A percentile compares a stretch with the other conserved stretches of the same genome.
Conservation (phyloP, 2,797 vertebrate genomes). For the Poeciliopsis presidionis region DNA sequence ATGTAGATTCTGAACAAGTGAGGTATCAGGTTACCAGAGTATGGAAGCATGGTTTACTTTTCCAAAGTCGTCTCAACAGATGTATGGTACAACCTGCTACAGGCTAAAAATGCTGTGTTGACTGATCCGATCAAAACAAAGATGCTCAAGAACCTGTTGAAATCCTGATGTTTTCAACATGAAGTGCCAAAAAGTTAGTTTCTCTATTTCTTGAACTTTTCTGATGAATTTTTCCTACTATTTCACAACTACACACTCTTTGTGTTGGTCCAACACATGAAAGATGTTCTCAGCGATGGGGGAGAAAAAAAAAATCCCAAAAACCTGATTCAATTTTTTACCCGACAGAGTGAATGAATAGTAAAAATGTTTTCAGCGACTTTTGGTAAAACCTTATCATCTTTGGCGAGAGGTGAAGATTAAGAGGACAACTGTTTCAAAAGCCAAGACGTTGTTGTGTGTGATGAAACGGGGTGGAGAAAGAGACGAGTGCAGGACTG, state of each 20-base stretch:
- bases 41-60: not conserved
- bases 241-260: not conserved
- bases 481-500: conserved; percentile 32
- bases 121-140: not conserved
- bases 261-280: not conserved
- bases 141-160: no score
- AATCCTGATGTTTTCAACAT: not conserved
- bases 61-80: not conserved
- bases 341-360: not conserved
- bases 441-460: conserved; percentile 4
- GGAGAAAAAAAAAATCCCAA: not conserved
- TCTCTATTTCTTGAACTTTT: not conserved
- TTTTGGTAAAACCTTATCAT: not conserved
- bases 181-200: not conserved
- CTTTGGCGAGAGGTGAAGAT: conserved; percentile 12
- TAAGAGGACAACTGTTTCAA: not conserved
- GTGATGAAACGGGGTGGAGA: conserved; percentile 2
- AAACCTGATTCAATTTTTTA: not conserved
- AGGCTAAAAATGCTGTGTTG: not conserved
- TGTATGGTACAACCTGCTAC: not conserved
- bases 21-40: not conserved
- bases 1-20: not conserved
- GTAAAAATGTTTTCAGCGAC: not conserved
- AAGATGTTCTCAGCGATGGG: not conserved
- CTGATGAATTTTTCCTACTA: not conserved